These are phyloP conservation scores for Bombus balteatus DNA, from an alignment of 1,140 invertebrate species.

Conservation along the genomic window DNA sequence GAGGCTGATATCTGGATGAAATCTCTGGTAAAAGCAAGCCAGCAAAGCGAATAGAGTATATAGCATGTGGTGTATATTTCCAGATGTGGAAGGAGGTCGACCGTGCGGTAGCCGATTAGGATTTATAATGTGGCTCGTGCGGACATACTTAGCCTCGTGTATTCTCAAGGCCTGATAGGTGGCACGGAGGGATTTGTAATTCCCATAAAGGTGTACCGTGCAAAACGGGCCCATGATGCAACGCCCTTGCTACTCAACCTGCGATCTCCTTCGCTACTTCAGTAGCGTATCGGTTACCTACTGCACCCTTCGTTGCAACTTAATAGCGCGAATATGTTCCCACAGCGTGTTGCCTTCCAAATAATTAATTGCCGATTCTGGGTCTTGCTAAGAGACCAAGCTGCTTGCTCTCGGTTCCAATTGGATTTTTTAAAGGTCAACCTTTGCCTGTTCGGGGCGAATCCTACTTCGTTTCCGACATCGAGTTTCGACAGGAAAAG, in stretches of 20 bases:
- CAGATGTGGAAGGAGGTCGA: constrained; percentile 25
- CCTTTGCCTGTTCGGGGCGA: background rate
- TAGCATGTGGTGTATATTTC: background rate
- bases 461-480: background rate
- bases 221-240: constrained; percentile 60
- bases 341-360: background rate
- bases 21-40: background rate
- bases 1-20: constrained; percentile 28
- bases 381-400: background rate
- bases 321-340: background rate
- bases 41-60: constrained; percentile 14
- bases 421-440: background rate
- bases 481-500: background rate
- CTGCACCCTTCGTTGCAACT: background rate
- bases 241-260: constrained; percentile 54
- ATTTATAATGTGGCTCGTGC: constrained; percentile 58
- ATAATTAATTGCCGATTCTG: background rate
- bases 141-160: constrained; percentile 40
- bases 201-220: constrained; percentile 46
- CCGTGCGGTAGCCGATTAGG: constrained; percentile 40
- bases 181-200: constrained; percentile 56
- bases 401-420: background rate
- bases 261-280: constrained; percentile 38
- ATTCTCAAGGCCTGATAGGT: constrained; percentile 29
- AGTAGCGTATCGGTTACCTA: constrained; percentile 29